A percentile compares a stretch with the other conserved stretches of the same genome.
phyloP scores from a whole-genome alignment of 2,113 vertebrate species.

The Tursiops truncatus region DNA sequence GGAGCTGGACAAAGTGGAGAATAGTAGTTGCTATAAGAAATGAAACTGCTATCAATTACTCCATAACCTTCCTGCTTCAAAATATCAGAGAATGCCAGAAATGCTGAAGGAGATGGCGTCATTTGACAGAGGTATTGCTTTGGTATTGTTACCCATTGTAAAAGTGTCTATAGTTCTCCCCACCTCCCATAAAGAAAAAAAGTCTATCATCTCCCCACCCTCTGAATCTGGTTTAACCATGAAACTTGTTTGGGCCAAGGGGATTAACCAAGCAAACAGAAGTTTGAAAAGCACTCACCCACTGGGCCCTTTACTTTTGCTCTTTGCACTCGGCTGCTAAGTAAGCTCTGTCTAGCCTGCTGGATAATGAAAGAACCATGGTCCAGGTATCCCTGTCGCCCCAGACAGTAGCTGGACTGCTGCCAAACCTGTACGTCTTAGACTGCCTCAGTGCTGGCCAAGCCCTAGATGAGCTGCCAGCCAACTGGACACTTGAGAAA shows the following conservation, averaged over 20 bases:
- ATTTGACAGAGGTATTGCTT: background rate
- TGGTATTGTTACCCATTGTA: background rate
- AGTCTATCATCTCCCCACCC: background rate
- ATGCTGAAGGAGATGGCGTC: background rate
- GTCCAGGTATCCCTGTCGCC: fast-evolving
- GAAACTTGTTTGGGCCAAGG: background rate
- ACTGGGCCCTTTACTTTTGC: background rate
- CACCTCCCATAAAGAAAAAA: background rate
- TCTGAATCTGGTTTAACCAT: background rate
- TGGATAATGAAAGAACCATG: background rate
- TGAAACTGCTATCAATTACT: background rate
- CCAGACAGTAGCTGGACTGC: background rate
- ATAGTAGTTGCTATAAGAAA: background rate
- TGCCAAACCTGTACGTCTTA: background rate
- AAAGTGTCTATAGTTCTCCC: background rate
- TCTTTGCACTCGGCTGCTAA: background rate
- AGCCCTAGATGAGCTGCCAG: background rate
- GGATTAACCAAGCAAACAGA: background rate
- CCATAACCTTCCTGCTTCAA: background rate
- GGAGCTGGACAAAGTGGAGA: background rate
- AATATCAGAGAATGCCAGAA: background rate
- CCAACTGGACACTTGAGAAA: background rate
- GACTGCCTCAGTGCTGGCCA: too few species aligned
- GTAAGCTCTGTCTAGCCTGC: background rate
- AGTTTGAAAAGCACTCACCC: background rate